Base-by-base conservation (phyloP, 92 coral and sea anemone species). In the Blastomussa wellsi region DNA sequence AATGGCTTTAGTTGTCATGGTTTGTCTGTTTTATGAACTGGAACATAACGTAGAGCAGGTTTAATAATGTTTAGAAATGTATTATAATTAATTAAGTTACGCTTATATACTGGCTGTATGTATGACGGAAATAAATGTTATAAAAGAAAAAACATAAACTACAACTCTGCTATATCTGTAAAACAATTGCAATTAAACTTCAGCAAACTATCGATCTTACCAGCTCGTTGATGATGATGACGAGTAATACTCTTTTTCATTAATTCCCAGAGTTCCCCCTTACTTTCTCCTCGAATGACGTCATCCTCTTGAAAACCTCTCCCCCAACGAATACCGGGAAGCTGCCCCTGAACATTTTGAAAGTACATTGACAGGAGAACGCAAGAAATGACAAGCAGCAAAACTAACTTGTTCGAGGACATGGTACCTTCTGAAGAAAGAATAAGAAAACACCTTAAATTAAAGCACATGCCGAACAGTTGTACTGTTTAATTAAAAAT, bases 281-380 rank as follows among this genome's bases (percentile, higher is more conserved):
- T 41, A 57, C 44, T 6, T 53, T 29, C 86, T 41, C 60, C 41
- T 17, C 42, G 59, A 38, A 41, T 60, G 42, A 39, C 60, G 33
- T 55, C 86, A 41, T 57, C 60, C 0, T 55, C 44, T 28, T 38
- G 71, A 42, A 48, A 83, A 60, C 39, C 60, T 16, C 86, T 72
- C 17, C 86, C 86, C 86, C 86, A 83, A 62, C 86, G 86, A 83
- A 83, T 83, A 33, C 86, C 86, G 42, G 79, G 86, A 83, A 83
- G 86, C 62, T 83, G 86, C n/a, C 60, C 86, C 12, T 73, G 60
- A 4, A 60, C 73, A 49, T 31, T 26, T 38, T 59, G 72, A 31
- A 29, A 55, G 48, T 10, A 74, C 49, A 73, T 59, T 11, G 86
- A 72, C 1, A 83, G 60, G 60, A 83, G 42, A 35, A 72, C 42